Conservation (phyloP, 1,140 invertebrate genomes). For the Ostrea denselamellosa region DNA sequence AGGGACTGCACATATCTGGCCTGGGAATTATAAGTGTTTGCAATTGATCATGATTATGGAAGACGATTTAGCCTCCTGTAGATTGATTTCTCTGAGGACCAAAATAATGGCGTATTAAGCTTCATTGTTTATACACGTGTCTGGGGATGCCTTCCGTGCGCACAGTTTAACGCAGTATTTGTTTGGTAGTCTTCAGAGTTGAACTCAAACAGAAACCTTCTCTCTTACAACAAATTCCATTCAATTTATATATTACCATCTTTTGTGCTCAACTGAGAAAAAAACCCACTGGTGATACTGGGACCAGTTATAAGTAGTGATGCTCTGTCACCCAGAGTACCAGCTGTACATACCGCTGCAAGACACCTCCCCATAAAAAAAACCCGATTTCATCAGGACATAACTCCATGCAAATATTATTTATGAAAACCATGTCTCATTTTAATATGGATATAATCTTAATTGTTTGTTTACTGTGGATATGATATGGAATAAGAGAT, state of each 20-base stretch:
- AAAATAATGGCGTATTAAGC: not conserved
- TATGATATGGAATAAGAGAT: no score
- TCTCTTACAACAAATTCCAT: not conserved
- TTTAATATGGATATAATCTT: no score
- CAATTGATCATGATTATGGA: not conserved
- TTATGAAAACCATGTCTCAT: no score
- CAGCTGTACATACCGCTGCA: no score
- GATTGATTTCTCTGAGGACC: conserved; percentile 6
- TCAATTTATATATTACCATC: not conserved
- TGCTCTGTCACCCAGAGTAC: no score
- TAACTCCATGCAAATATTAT: no score
- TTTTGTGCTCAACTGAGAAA: not conserved
- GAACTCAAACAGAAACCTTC: not conserved
- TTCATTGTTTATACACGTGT: not conserved
- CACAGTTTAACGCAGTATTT: not conserved
- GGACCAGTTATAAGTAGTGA: not conserved
- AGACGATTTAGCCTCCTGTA: not conserved
- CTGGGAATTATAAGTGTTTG: not conserved
- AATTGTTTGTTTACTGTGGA: no score
- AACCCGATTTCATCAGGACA: no score
- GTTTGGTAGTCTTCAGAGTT: not conserved
- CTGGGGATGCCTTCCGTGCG: not conserved
- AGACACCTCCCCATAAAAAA: no score
- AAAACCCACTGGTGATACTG: not conserved
- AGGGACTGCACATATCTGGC: not conserved